Evolutionary conservation across 92 coral and sea anemone species (phyloP).

Genomic region (Phenganax stokvisi): DNA sequence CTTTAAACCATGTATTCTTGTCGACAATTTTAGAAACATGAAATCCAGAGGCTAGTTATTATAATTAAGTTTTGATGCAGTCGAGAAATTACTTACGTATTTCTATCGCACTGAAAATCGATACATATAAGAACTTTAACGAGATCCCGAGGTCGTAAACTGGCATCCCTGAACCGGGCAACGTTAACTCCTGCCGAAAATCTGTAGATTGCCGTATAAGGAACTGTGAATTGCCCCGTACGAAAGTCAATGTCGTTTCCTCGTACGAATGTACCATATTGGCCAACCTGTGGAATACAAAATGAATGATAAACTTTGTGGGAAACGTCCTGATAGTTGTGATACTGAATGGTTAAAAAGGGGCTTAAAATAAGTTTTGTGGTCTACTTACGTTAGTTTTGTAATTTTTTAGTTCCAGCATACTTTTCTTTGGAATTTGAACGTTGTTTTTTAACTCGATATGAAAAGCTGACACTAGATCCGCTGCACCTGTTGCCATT

Average conservation of each 20-base stretch:
- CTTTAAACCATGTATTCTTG: neutral
- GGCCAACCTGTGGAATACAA: slow-evolving; percentile 57
- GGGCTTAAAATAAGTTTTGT: neutral
- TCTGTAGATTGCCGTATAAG: slow-evolving; percentile 86
- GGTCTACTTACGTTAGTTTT: slow-evolving; percentile 67
- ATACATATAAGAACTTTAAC: slow-evolving; percentile 90
- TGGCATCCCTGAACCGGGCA: slow-evolving; percentile 82
- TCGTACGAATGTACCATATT: slow-evolving; percentile 84
- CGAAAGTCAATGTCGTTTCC: slow-evolving; percentile 78
- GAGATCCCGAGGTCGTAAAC: slow-evolving; percentile 92
- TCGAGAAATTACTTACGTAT: slow-evolving; percentile 61
- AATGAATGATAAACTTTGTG: neutral
- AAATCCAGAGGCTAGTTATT: too few relatives aligned
- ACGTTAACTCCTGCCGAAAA: slow-evolving; percentile 65
- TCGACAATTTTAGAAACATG: neutral
- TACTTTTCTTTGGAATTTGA: slow-evolving; percentile 65
- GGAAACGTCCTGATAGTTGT: neutral
- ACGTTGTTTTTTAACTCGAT: slow-evolving; percentile 66
- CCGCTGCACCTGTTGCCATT: slow-evolving; percentile 93
- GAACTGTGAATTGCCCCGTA: slow-evolving; percentile 71
- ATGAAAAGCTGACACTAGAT: slow-evolving; percentile 84
- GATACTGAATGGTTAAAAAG: neutral
- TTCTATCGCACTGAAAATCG: slow-evolving; percentile 78
- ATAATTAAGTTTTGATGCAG: too few relatives aligned
- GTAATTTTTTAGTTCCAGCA: slow-evolving; percentile 75